Evolutionary conservation across 2,113 vertebrate species (phyloP).

Genomic region (Coptodon bakossiorum): DNA sequence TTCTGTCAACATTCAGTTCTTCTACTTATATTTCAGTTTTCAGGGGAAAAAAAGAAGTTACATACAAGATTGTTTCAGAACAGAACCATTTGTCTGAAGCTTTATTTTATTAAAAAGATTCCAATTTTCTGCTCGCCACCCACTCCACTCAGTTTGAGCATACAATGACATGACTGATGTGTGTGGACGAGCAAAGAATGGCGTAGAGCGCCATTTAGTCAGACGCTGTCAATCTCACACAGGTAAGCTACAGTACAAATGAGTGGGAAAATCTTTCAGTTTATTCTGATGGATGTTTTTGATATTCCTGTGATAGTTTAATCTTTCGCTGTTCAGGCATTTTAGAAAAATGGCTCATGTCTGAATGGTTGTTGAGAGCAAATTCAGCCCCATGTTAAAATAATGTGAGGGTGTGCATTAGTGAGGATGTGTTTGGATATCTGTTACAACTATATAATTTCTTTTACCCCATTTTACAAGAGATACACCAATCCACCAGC

Average conservation of each 20-base stretch:
- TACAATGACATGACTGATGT: constrained; percentile 35
- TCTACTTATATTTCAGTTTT: not conserved
- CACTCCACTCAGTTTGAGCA: constrained; percentile 12
- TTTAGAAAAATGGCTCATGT: not conserved
- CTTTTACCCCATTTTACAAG: not conserved
- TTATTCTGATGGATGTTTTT: constrained; percentile 3
- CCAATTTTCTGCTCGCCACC: not conserved
- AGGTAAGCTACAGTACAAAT: constrained; percentile 12
- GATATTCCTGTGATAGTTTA: not conserved
- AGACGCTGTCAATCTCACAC: constrained; percentile 11
- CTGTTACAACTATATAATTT: not conserved
- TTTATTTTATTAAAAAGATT: not conserved
- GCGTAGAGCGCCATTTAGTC: constrained; percentile 19
- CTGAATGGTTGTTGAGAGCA: not conserved
- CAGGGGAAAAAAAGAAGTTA: not conserved
- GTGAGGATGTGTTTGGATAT: not conserved
- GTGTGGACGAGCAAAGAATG: constrained; percentile 14
- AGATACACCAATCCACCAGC: not conserved
- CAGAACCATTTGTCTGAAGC: constrained; percentile 12
- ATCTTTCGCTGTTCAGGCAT: not conserved
- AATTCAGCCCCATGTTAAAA: not conserved
- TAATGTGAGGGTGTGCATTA: not conserved
- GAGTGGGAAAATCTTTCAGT: constrained; percentile 12
- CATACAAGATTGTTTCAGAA: not conserved
- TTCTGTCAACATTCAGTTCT: not conserved